Evolutionary conservation across 1,140 invertebrate species (phyloP).

Genomic region (Tigriopus japonicus): DNA sequence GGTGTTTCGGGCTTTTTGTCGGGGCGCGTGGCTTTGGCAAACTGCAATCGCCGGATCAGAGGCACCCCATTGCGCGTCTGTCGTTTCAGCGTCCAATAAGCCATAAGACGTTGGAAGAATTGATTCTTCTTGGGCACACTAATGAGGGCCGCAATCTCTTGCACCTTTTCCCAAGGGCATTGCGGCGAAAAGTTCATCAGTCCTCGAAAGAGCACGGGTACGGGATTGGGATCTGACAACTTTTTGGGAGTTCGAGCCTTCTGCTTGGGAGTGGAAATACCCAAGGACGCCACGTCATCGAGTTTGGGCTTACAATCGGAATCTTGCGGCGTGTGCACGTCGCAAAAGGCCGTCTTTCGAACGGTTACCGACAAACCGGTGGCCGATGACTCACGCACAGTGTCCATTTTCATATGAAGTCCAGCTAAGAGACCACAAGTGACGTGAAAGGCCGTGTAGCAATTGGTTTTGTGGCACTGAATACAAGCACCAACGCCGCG

Average conservation of each 20-base stretch:
- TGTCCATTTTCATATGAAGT: slow-evolving; percentile 87
- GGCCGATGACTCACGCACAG: slow-evolving; percentile 46
- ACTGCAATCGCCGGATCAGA: slow-evolving; percentile 62
- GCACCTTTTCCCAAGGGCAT: slow-evolving; percentile 17
- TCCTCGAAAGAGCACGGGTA: slow-evolving; percentile 12
- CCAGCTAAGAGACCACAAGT: slow-evolving; percentile 95
- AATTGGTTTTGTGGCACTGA: slow-evolving; percentile 89
- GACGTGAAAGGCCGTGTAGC: slow-evolving; percentile 93
- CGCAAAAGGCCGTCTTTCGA: slow-evolving; percentile 87
- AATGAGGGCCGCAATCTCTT: slow-evolving; percentile 16
- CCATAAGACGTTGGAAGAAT: slow-evolving; percentile 51
- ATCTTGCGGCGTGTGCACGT: slow-evolving; percentile 73
- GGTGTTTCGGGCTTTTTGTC: slow-evolving; percentile 16
- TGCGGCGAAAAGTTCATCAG: slow-evolving; percentile 15
- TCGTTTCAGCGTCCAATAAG: slow-evolving; percentile 44
- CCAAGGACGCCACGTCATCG: slow-evolving; percentile 14
- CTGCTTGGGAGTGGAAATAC: not conserved
- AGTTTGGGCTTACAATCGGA: slow-evolving; percentile 26
- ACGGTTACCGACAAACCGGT: slow-evolving; percentile 39
- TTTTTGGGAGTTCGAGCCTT: slow-evolving; percentile 9
- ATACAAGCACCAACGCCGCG: slow-evolving; percentile 86
- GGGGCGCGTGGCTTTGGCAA: slow-evolving; percentile 26
- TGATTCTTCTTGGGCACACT: slow-evolving; percentile 38
- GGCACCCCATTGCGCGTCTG: slow-evolving; percentile 90
- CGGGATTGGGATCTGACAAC: not conserved